Percentiles rank a stretch among this genome's conserved stretches.
Conservation (phyloP, 2,797 vertebrate species). For the Diglossa cyanea region DNA sequence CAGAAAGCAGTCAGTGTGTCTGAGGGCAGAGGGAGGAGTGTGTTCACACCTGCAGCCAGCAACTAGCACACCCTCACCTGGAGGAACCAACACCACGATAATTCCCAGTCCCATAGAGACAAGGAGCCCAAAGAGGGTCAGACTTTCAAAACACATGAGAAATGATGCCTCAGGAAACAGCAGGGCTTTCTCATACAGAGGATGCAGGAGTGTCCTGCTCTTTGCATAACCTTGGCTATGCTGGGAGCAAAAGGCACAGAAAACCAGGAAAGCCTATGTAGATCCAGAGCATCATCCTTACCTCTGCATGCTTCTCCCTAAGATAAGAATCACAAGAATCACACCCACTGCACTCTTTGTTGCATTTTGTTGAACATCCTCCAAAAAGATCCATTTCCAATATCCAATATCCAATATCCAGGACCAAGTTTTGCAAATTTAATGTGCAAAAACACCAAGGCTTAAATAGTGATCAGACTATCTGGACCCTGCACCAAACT, state of each 20-base stretch:
- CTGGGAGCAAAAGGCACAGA: neutral
- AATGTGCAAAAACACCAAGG: rapidly evolving
- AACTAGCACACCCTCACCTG: neutral
- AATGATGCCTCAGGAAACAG: neutral
- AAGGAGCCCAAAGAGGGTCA: neutral
- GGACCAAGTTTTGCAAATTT: neutral
- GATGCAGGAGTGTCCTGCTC: neutral
- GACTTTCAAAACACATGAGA: neutral
- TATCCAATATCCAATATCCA: no score
- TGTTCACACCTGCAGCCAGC: neutral
- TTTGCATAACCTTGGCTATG: neutral
- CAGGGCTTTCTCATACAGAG: neutral
- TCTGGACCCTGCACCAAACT: neutral
- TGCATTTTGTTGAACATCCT: neutral
- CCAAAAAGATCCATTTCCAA: neutral
- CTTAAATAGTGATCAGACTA: neutral
- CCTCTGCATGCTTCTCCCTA: neutral
- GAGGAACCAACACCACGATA: neutral
- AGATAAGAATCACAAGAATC: neutral
- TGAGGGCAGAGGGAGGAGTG: neutral
- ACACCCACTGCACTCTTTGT: neutral
- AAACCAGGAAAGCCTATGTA: neutral
- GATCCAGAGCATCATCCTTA: neutral
- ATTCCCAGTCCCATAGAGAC: neutral
- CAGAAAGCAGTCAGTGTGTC: neutral